Percentiles rank a stretch among this genome's conserved stretches.
phyloP scores from a whole-genome alignment of 2,113 vertebrate genomes.

The Paralichthys olivaceus region DNA sequence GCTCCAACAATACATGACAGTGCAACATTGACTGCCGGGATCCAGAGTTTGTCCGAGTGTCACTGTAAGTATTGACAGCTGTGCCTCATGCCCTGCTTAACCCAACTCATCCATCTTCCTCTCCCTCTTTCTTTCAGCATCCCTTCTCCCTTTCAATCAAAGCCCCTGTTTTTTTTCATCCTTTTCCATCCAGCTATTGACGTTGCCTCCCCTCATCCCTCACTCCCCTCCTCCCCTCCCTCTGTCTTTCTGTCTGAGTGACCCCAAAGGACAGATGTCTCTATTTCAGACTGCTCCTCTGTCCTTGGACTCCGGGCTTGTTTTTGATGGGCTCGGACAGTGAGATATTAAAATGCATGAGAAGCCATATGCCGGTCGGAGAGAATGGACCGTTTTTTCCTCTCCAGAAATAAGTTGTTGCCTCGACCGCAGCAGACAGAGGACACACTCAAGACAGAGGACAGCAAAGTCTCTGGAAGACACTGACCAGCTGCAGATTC shows the following conservation, averaged over 20 bases:
- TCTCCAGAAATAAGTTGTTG: slow-evolving; percentile 69
- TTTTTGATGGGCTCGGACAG: slow-evolving; percentile 57
- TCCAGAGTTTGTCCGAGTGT: slow-evolving; percentile 54
- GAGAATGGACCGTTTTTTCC: slow-evolving; percentile 23
- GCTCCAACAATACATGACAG: slow-evolving; percentile 25
- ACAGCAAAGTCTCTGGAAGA: slow-evolving; percentile 36
- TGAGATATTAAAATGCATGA: slow-evolving; percentile 78
- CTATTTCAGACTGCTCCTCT: slow-evolving; percentile 58
- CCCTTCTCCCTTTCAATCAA: slow-evolving; percentile 57
- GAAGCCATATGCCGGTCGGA: slow-evolving; percentile 61
- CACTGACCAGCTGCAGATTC: slow-evolving; percentile 46
- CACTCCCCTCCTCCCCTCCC: background rate
- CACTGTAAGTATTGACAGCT: slow-evolving; percentile 65
- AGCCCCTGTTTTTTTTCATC: slow-evolving; percentile 41
- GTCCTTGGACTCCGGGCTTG: slow-evolving; percentile 61
- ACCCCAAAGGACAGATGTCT: slow-evolving; percentile 68
- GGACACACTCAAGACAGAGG: slow-evolving; percentile 42
- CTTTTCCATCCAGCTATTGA: slow-evolving; percentile 39
- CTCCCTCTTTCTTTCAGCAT: slow-evolving; percentile 38
- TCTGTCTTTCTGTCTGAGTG: slow-evolving; percentile 37
- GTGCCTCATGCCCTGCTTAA: slow-evolving; percentile 63
- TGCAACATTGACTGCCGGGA: slow-evolving; percentile 19
- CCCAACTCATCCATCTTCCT: slow-evolving; percentile 62
- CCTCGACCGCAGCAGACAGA: slow-evolving; percentile 59
- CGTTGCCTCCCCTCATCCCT: background rate